A percentile compares a stretch with the other conserved stretches of the same genome.
phyloP scores from a whole-genome alignment of 2,888 invertebrate species.

The Ormyrus nitidulus region DNA sequence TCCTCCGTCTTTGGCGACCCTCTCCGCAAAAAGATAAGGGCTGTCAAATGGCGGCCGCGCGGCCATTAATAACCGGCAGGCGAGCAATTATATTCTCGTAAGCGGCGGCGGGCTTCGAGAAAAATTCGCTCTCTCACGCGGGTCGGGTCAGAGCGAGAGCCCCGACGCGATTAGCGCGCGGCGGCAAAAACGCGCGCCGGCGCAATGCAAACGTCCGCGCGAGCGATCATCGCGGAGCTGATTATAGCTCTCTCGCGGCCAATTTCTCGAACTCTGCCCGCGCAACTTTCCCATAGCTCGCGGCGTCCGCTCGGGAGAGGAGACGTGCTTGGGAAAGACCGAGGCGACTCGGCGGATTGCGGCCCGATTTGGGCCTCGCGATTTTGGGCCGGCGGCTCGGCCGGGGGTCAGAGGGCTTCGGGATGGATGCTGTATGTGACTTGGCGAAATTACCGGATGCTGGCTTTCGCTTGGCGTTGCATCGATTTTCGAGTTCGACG shows the following conservation, averaged over 20 bases:
- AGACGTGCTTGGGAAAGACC: too few relatives aligned
- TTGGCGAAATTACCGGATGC: too few relatives aligned
- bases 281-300: constrained; percentile 11
- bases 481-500: too few relatives aligned
- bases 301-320: background rate
- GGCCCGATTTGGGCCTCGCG: too few relatives aligned
- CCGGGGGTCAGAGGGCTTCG: too few relatives aligned
- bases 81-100: constrained; percentile 19
- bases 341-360: too few relatives aligned
- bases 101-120: background rate
- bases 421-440: too few relatives aligned
- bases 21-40: background rate
- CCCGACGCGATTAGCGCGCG: background rate
- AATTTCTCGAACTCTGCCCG: background rate
- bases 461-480: too few relatives aligned
- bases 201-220: background rate
- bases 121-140: too few relatives aligned
- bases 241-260: constrained; percentile 20
- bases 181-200: background rate
- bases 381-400: too few relatives aligned
- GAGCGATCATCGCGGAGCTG: background rate
- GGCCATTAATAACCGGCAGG: constrained; percentile 9
- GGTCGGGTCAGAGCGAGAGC: too few relatives aligned
- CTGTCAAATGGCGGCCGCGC: background rate
- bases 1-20: too few relatives aligned